phyloP scores from a whole-genome alignment of 2,888 invertebrate genomes.

The Brenthis hecate region DNA sequence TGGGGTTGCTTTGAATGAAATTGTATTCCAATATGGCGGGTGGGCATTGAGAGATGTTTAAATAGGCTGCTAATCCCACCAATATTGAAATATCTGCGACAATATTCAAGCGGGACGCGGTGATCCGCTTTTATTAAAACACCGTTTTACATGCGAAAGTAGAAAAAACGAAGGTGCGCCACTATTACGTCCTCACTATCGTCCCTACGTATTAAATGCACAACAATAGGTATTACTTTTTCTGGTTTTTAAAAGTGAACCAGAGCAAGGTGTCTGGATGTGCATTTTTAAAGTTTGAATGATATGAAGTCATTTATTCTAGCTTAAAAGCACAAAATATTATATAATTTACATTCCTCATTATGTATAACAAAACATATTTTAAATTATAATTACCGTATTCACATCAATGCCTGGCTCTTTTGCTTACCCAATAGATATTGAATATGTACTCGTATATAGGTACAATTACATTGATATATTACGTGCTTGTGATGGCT shows the following conservation, averaged over 20 bases:
- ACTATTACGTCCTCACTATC: constrained; percentile 42
- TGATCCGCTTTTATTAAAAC: constrained; percentile 81
- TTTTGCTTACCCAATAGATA: no score
- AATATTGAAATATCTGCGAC: constrained; percentile 82
- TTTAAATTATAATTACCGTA: no score
- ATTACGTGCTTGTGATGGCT: no score
- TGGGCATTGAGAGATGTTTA: constrained; percentile 75
- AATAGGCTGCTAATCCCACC: constrained; percentile 80
- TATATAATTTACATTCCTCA: not conserved
- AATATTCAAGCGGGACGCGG: constrained; percentile 73
- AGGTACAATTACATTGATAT: no score
- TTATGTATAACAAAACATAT: no score
- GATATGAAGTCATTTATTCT: not conserved
- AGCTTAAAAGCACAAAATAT: no score
- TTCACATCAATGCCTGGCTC: no score
- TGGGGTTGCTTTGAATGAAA: constrained; percentile 68
- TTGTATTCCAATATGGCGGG: constrained; percentile 76
- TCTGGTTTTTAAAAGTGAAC: constrained; percentile 20
- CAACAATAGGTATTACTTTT: constrained; percentile 32
- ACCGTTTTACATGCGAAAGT: constrained; percentile 61
- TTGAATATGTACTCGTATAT: no score
- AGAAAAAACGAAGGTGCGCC: constrained; percentile 59
- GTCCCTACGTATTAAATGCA: constrained; percentile 33
- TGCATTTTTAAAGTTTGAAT: constrained; percentile 11
- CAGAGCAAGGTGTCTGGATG: constrained; percentile 7